Evolutionary conservation across 2,797 vertebrate species (phyloP).

Genomic region (Platalea minor): DNA sequence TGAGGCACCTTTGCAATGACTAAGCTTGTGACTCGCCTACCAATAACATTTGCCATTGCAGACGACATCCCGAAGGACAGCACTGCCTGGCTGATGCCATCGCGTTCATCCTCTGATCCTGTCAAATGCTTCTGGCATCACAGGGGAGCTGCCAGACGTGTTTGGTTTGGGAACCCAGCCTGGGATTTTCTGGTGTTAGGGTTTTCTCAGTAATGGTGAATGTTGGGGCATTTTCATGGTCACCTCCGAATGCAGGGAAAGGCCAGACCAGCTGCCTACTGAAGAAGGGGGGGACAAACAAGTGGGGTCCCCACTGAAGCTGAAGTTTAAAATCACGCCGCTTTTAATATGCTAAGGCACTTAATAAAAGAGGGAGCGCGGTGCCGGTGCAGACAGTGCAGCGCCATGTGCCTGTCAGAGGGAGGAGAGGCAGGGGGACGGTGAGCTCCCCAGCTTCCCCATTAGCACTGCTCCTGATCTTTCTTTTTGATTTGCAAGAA

Average conservation of each 20-base stretch:
- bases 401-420: background rate
- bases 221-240: background rate
- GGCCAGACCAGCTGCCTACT: background rate
- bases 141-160: accelerated
- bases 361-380: background rate
- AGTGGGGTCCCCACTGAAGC: background rate
- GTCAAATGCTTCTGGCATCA: background rate
- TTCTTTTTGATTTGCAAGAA: background rate
- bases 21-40: background rate
- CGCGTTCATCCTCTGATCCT: background rate
- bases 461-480: background rate
- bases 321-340: background rate
- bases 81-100: background rate
- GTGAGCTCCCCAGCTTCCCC: background rate
- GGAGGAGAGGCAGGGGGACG: background rate
- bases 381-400: background rate
- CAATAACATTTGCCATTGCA: background rate
- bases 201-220: background rate
- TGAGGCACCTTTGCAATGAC: background rate
- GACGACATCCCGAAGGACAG: background rate
- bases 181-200: background rate
- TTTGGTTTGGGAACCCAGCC: background rate
- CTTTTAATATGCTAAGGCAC: background rate
- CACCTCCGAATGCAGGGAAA: background rate
- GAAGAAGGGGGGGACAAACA: background rate